Evolutionary conservation across 2,888 invertebrate genomes (phyloP), one percentile per base, ranked within the genome.

Genomic region (Paralinhomoeus sp.): DNA sequence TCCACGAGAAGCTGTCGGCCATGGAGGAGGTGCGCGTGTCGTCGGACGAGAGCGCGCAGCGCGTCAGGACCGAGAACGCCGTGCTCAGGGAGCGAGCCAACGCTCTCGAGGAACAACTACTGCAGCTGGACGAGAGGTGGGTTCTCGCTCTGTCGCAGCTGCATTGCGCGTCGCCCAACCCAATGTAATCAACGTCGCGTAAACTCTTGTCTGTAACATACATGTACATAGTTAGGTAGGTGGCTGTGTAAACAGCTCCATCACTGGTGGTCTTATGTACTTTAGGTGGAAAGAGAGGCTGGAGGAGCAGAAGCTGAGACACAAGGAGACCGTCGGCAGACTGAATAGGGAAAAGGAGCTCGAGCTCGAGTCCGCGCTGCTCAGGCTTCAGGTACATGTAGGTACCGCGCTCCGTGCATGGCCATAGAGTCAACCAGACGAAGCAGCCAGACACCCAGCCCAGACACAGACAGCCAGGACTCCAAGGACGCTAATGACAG

Each of bases 51-150:
- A 55, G 56, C 40, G 42, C 51, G 5, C 50, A 56, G 17, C 40
- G 48, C 39, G 18, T 44, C 40, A 24, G 24, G 38, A n/a, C 53
- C 36, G 60, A 61, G 21, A 58, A 56, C 39, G 57, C 58, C n/a
- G 47, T 60, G 13, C 49, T 59, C 18, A 53, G 54, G 41, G 58
- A 60, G 47, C 41, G 58, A 23, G 44, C 57, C 22, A 53, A 58
- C 47, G 43, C 48, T 24, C 43, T 60, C 23, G 60, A 60, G 42
- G 60, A 60, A 41, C 56, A 59, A 42, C 40, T 50, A 24, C 46
- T 49, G 20, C 47, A 48, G 31, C 51, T 47, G 17, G 59, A 58
- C 38, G 52, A 56, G 24, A 50, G 54, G 53, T 53, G 18, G 13
- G 42, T 21, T n/a, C n/a, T n/a, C n/a, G n/a, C n/a, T n/a, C n/a